Conservation (phyloP, 1,140 invertebrate genomes). For the Forficula auricularia region DNA sequence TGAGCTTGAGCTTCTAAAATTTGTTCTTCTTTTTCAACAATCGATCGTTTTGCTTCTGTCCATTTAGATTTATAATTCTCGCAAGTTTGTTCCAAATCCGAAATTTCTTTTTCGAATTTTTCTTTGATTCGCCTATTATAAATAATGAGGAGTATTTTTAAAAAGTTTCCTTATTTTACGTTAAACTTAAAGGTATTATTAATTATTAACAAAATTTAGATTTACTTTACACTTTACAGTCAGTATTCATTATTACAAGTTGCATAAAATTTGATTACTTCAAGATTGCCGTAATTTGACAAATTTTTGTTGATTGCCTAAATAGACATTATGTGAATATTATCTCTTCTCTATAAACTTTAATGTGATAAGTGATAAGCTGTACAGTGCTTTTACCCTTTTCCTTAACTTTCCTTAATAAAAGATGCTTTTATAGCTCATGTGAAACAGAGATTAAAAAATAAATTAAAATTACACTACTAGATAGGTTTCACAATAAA, state of each 20-base stretch:
- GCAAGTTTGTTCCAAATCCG: conserved; percentile 32
- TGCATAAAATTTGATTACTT: neutral
- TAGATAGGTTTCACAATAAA: too few relatives aligned
- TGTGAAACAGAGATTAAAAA: too few relatives aligned
- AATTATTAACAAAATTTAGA: too few relatives aligned
- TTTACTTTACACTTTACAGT: neutral
- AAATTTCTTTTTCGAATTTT: conserved; percentile 50
- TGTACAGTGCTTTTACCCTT: too few relatives aligned
- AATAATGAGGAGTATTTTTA: conserved; percentile 2
- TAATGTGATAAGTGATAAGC: too few relatives aligned
- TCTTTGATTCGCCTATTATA: conserved; percentile 44
- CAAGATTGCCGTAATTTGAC: neutral
- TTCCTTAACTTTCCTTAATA: too few relatives aligned
- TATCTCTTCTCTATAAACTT: too few relatives aligned
- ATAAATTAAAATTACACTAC: too few relatives aligned
- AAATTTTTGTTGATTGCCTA: neutral
- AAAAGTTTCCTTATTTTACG: neutral
- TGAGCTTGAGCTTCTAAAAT: conserved; percentile 30
- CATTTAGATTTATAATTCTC: conserved; percentile 37
- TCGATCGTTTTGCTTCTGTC: conserved; percentile 36
- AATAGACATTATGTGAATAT: too few relatives aligned
- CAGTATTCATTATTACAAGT: neutral
- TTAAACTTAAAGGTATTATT: neutral
- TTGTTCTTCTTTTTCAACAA: conserved; percentile 35
- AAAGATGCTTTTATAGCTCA: too few relatives aligned